A percentile compares a stretch with the other conserved stretches of the same genome.
These are phyloP conservation scores for Oncorhynchus nerka DNA, from an alignment of 2,113 vertebrate species.

Conservation along the genomic window DNA sequence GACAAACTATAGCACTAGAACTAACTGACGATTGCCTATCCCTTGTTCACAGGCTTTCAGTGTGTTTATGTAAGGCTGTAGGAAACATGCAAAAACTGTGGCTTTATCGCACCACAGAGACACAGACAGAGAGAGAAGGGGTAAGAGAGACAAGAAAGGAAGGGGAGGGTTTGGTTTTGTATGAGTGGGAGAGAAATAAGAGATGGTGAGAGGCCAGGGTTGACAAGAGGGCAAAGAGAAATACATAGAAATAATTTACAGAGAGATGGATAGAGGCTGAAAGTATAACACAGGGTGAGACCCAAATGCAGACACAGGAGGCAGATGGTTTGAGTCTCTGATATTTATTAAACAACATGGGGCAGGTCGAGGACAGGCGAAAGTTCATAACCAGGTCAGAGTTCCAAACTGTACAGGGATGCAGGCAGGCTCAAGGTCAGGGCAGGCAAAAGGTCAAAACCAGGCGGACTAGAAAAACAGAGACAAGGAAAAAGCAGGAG, in stretches of 20 bases:
- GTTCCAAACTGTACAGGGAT: background rate
- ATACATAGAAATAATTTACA: background rate
- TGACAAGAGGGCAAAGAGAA: background rate
- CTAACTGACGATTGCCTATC: conserved; percentile 37
- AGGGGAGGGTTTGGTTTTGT: background rate
- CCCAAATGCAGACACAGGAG: no score
- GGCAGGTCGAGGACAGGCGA: background rate
- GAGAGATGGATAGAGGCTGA: background rate
- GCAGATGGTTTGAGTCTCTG: no score
- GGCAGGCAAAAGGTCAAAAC: background rate
- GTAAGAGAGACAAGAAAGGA: background rate
- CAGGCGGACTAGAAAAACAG: no score
- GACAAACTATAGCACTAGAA: background rate
- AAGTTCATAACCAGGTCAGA: background rate
- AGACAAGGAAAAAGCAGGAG: no score
- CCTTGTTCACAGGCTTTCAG: conserved; percentile 22
- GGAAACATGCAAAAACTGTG: background rate
- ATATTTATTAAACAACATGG: no score
- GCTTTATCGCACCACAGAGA: conserved; percentile 27
- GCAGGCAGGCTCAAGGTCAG: background rate
- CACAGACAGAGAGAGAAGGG: conserved; percentile 11
- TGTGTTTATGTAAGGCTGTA: background rate
- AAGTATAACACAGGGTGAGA: no score
- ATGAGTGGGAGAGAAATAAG: background rate
- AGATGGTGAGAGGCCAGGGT: background rate